Evolutionary conservation across 2,888 invertebrate species (phyloP).

Genomic region (Eupeodes luniger): DNA sequence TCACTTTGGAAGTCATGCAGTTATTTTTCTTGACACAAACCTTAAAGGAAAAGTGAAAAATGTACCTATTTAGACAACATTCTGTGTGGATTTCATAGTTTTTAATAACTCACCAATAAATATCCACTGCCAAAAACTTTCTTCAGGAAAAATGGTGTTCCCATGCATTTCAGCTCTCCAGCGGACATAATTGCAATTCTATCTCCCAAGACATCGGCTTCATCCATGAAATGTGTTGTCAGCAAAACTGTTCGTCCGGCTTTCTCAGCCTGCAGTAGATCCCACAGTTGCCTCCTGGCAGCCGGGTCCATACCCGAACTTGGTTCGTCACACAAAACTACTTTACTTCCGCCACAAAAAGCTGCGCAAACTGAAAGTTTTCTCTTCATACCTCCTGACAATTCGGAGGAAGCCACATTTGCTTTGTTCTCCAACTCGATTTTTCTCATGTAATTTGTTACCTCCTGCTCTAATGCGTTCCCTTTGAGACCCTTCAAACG

Average conservation of each 20-base stretch:
- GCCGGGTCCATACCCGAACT: conserved; percentile 93
- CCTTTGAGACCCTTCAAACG: conserved; percentile 87
- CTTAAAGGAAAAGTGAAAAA: not conserved
- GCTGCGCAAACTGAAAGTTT: conserved; percentile 90
- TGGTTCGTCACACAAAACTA: conserved; percentile 90
- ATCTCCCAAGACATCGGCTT: conserved; percentile 93
- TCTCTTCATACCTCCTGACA: conserved; percentile 90
- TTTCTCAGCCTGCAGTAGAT: conserved; percentile 89
- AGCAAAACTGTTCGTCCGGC: conserved; percentile 90
- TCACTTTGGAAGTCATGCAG: conserved; percentile 85
- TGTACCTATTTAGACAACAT: too few species aligned
- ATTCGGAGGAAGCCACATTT: conserved; percentile 85
- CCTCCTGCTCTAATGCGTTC: conserved; percentile 85
- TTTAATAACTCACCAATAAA: conserved; percentile 85
- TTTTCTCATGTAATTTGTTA: conserved; percentile 86
- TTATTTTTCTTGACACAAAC: conserved; percentile 79
- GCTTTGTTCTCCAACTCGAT: conserved; percentile 87
- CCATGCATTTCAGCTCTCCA: conserved; percentile 91
- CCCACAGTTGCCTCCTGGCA: conserved; percentile 91
- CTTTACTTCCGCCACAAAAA: conserved; percentile 89
- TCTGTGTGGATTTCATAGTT: not conserved
- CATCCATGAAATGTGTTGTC: conserved; percentile 94
- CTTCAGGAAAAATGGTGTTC: conserved; percentile 91
- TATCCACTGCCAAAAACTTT: conserved; percentile 94
- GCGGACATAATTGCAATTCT: conserved; percentile 93